phyloP scores from a whole-genome alignment of 2,113 vertebrate genomes.

The Macroglossus sobrinus region DNA sequence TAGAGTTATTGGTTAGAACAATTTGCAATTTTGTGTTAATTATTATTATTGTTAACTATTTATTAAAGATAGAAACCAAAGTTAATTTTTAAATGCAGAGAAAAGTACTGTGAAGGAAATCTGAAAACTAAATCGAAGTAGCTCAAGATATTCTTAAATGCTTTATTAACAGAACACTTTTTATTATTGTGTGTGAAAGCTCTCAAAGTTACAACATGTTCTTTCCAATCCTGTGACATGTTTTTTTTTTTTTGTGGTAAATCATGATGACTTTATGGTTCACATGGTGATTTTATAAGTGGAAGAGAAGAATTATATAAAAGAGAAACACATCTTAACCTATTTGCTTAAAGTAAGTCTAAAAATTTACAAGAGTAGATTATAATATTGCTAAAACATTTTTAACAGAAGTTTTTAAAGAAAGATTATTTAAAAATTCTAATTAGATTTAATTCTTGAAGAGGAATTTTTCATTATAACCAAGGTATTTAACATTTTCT shows the following conservation, averaged over 20 bases:
- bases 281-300: neutral
- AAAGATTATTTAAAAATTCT: neutral
- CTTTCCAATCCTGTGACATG: neutral
- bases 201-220: neutral
- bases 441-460: neutral
- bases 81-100: neutral
- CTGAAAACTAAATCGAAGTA: neutral
- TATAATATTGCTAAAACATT: neutral
- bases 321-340: no score
- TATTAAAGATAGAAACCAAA: neutral
- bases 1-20: neutral
- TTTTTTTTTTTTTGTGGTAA: neutral
- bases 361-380: no score
- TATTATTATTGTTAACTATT: neutral
- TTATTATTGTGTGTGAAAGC: neutral
- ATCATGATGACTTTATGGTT: neutral
- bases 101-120: neutral
- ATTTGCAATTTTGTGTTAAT: neutral
- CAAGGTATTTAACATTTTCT: neutral
- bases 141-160: neutral
- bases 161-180: neutral
- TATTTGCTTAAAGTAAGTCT: no score
- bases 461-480: neutral
- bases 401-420: neutral
- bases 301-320: neutral